Conservation (phyloP, 2,797 vertebrate species). For the Chloroceryle amazona region DNA sequence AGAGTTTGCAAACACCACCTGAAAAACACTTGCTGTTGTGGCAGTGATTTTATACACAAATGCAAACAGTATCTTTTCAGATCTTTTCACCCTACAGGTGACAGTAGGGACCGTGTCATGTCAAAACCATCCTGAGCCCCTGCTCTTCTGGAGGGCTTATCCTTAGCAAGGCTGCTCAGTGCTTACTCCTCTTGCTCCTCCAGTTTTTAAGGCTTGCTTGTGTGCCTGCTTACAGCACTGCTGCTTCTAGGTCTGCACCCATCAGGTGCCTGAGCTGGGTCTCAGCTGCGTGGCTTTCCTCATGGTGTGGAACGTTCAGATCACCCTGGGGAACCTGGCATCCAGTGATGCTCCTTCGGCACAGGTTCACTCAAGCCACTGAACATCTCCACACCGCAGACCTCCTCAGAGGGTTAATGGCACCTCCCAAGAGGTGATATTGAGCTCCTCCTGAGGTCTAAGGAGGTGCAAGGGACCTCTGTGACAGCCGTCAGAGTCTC, state of each 20-base stretch:
- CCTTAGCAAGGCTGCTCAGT: background rate
- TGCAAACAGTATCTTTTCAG: background rate
- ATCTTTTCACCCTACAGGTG: background rate
- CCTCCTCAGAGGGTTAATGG: background rate
- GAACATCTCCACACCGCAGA: fast-evolving
- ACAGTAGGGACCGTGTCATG: background rate
- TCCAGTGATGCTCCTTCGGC: fast-evolving
- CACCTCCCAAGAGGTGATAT: background rate
- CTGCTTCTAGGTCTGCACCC: background rate
- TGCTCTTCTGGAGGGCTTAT: background rate
- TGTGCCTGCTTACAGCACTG: background rate
- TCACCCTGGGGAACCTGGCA: background rate
- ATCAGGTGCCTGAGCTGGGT: background rate
- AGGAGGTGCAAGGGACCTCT: background rate
- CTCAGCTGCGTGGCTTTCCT: background rate
- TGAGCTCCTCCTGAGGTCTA: background rate
- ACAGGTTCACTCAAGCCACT: background rate
- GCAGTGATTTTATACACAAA: background rate
- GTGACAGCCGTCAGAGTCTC: background rate
- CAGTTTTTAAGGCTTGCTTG: background rate
- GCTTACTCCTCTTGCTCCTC: background rate
- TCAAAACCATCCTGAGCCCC: background rate
- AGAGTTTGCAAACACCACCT: background rate
- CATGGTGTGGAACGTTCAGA: background rate
- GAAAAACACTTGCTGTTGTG: background rate